Evolutionary conservation across 2,888 invertebrate species (phyloP), one percentile per base, ranked within the genome.

Genomic region (Agonopterix subpropinquella): DNA sequence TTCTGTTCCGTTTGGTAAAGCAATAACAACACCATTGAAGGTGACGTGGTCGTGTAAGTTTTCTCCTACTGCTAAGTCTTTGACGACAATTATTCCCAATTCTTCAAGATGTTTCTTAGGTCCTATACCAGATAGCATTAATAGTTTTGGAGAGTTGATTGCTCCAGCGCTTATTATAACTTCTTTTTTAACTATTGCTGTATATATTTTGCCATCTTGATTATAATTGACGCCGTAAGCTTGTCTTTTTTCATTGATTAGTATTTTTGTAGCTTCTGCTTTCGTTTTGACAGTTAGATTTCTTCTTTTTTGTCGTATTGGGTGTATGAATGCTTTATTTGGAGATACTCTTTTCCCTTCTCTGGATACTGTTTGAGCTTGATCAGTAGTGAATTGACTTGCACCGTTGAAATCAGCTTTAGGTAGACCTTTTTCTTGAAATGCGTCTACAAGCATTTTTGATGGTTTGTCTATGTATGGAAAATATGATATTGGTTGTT

Each of bases 261-360:
- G 74, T 7, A 93, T 67, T 63, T 89, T 78, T 0, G 78, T 75
- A 0, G 89, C 92, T 60, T 90, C 89, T 0, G 91, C 80, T 41
- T 89, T 73, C 0, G 88, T 80, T 65, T 77, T 73, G 0, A 92
- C 76, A 0, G 62, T 73, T 3, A 92, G 71, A 61, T 91, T 91
- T 8, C 91, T 66, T 44, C 82, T 57, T 50, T 65, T 89, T 41
- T 86, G 71, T 37, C 92, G 76, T 13, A 93, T 90, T 0, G 93
- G 92, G 52, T 91, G 75, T 11, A 93, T 90, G 61, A 91, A 93
- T 0, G 92, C 93, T 0, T 73, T 80, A 63, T 93, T 92, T 0
- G 92, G 86, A 9, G 92, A 93, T 10, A 87, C 77, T 50, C 93
- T 80, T 56, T 77, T 69, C 0, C 93, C 92, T 53, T 90, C 72